Evolutionary conservation across 2,113 vertebrate species (phyloP).

Genomic region (Neolamprologus brichardi): DNA sequence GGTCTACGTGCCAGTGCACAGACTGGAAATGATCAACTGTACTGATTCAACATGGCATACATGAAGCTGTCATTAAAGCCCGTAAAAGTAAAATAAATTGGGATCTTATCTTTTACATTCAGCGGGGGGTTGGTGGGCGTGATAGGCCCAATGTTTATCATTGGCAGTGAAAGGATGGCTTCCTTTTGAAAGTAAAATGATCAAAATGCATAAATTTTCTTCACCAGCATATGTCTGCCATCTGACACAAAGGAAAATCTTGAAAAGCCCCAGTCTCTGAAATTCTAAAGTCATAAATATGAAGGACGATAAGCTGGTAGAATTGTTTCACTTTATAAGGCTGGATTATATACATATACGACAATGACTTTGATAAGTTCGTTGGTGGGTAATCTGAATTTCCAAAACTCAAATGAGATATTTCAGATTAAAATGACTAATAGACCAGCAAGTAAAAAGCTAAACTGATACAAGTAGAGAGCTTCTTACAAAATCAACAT

Average conservation of each 20-base stretch:
- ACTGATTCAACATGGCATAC: slow-evolving; percentile 28
- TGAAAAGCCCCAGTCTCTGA: not conserved
- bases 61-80: slow-evolving; percentile 30
- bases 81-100: not conserved
- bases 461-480: not conserved
- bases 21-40: slow-evolving; percentile 22
- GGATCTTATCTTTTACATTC: not conserved
- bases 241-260: not conserved
- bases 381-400: not conserved
- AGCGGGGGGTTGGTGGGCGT: not conserved
- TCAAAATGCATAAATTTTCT: not conserved
- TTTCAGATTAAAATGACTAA: not conserved
- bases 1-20: slow-evolving; percentile 25
- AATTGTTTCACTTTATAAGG: not conserved
- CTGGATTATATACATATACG: not conserved
- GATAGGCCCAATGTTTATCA: not conserved
- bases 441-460: not conserved
- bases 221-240: not conserved
- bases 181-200: not conserved
- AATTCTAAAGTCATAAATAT: not conserved
- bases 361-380: not conserved
- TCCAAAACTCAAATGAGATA: not conserved
- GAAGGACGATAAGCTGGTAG: rapidly evolving
- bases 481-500: not conserved
- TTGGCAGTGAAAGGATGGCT: not conserved